These are phyloP conservation scores for Octomys mimax DNA, from an alignment of 2,797 vertebrate genomes.

Conservation along the genomic window DNA sequence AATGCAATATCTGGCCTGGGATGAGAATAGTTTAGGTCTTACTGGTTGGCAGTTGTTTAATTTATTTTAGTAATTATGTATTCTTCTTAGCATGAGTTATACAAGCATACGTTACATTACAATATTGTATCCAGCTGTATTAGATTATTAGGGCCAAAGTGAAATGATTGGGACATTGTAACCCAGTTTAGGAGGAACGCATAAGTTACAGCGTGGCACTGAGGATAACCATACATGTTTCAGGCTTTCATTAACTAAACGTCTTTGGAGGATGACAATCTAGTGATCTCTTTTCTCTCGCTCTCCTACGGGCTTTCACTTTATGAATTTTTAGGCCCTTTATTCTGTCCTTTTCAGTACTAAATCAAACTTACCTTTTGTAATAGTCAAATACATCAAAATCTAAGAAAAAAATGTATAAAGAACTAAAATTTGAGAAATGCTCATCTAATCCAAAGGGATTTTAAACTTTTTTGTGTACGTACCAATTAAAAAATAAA, in stretches of 20 bases:
- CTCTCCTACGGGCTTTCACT: not conserved
- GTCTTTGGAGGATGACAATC: not conserved
- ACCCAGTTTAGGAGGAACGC: not conserved
- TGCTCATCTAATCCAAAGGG: not conserved
- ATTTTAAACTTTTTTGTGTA: not conserved
- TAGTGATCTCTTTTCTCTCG: not conserved
- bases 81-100: not conserved
- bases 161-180: not conserved
- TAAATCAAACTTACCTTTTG: not conserved
- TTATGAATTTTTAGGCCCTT: constrained; percentile 7
- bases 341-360: not conserved
- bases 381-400: not conserved
- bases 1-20: not conserved
- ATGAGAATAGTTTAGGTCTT: not conserved
- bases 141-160: not conserved
- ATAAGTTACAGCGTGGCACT: not conserved
- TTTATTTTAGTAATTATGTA: not conserved
- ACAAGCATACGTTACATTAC: not conserved
- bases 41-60: not conserved
- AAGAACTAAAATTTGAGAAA: not conserved
- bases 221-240: not conserved
- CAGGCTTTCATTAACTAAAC: not conserved
- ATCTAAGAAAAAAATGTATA: not conserved
- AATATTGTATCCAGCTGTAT: not conserved
- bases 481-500: constrained; percentile 24